Evolutionary conservation across 30 jellyfish, hydroid and myxozoan genomes (phyloP), one percentile per base, ranked within the genome.

Genomic region (Hydractinia echinata): DNA sequence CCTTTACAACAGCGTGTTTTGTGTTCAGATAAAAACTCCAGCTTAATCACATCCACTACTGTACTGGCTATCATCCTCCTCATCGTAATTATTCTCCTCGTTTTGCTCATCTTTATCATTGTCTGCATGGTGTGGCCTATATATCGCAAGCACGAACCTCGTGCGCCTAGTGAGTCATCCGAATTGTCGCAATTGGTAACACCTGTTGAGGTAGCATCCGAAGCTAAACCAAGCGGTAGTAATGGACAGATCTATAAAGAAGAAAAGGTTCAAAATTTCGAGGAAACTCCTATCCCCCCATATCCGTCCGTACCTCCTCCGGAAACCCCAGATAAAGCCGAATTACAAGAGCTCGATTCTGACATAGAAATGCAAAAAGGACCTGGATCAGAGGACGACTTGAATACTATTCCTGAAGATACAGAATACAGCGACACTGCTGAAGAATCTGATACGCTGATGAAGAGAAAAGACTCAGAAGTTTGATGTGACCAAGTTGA

Each of bases 321-420:
- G 30, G 79, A 80, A 51, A 67, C 87, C 4, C 87, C 83, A 5
- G 71, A 62, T 20, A 30, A 68, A 48, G 53, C 72, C 10, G 84
- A 64, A 4, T 50, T 68, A 10, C 54, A 48, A n/a, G 84, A 62
- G 16, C 74, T 8, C 9, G 87, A 62, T 66, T 80, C 87, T 7
- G 81, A 80, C 11, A 80, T 62, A 19, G 87, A 80, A 51, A 61
- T 80, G 87, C 68, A 44, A 16, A 53, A 51, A 16, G 81, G 81
- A 1, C 87, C 86, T 30, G 84, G 84, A 53, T 76, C 85, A 61
- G 85, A 77, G n/a, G 87, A 80, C 66, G 87, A 80, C 21, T 80
- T 80, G 73, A 62, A 80, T 19, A 77, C 85, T 13, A 62, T 80
- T 14, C 81, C 87, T 5, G 87, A 80, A 30, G 87, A 61, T 16